A percentile compares a stretch with the other conserved stretches of the same genome.
Conservation (phyloP, 2,113 vertebrate species). For the Desmodus rotundus region DNA sequence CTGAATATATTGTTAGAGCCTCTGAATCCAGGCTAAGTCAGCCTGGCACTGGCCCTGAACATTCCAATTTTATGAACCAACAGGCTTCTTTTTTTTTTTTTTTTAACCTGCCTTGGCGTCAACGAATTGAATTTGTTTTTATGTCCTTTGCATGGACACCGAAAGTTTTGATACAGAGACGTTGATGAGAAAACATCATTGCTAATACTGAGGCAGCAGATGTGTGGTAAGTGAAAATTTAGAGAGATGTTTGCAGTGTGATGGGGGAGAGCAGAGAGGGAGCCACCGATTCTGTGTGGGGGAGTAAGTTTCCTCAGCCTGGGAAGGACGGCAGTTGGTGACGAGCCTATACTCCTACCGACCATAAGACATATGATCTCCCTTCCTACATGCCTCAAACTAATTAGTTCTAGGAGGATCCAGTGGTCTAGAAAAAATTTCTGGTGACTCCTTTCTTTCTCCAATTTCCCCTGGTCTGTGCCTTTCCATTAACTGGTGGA, state of each 20-base stretch:
- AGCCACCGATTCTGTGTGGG: not conserved
- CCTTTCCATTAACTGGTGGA: not conserved
- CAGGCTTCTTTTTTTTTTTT: not conserved
- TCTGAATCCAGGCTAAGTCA: not conserved
- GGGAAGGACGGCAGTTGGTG: not conserved
- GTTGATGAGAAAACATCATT: not conserved
- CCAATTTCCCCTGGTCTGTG: not conserved
- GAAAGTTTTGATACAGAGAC: not conserved
- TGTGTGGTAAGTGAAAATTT: not conserved
- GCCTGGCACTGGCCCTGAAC: not conserved
- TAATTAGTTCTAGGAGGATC: constrained; percentile 43
- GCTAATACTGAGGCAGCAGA: not conserved
- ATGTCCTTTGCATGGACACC: not conserved
- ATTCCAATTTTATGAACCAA: not conserved
- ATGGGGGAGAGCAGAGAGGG: not conserved
- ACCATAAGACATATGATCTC: not conserved
- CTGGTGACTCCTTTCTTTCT: constrained; percentile 39
- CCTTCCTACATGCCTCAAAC: not conserved
- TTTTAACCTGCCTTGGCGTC: not conserved
- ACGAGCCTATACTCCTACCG: constrained; percentile 17
- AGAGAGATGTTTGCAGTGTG: not conserved
- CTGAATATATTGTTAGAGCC: not conserved
- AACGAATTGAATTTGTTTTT: not conserved
- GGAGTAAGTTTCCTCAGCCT: not conserved
- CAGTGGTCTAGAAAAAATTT: constrained; percentile 44